A percentile compares a stretch with the other conserved stretches of the same genome.
Evolutionary conservation across 1,140 invertebrate species (phyloP).

Genomic region (Liolophura sinensis): DNA sequence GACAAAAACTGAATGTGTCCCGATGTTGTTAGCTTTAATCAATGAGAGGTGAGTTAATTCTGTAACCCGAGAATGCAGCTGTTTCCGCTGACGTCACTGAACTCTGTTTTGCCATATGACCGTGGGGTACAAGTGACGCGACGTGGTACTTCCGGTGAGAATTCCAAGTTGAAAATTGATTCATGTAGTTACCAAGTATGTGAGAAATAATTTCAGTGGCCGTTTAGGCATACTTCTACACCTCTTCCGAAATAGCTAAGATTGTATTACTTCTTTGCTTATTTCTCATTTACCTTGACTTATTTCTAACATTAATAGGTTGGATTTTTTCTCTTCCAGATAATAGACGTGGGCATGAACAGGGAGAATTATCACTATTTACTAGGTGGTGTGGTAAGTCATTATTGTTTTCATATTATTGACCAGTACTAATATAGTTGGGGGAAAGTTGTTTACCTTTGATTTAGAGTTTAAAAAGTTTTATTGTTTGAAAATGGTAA

Average conservation of each 20-base stretch:
- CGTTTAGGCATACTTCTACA: not conserved
- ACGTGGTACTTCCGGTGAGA: no score
- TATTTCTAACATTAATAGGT: not conserved
- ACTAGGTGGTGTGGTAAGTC: conserved; percentile 42
- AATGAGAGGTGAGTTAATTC: no score
- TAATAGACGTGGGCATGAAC: conserved; percentile 51
- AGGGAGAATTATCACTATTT: conserved; percentile 50
- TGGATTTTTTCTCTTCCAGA: conserved; percentile 28
- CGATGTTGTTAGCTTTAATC: no score
- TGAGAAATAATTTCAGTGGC: not conserved
- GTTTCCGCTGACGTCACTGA: no score
- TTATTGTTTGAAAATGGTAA: no score
- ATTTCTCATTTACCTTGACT: not conserved
- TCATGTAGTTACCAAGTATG: not conserved
- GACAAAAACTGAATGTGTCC: no score
- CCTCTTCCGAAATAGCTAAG: not conserved
- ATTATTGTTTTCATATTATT: not conserved
- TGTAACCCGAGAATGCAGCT: no score
- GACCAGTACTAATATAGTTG: not conserved
- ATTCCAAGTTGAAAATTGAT: not conserved
- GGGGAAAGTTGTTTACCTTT: not conserved
- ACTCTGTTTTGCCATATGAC: no score
- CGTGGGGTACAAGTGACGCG: no score
- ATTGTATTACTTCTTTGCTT: not conserved
- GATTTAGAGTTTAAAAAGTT: not conserved